phyloP scores from a whole-genome alignment of 2,797 vertebrate species.

The Gymnoscopelus braueri region DNA sequence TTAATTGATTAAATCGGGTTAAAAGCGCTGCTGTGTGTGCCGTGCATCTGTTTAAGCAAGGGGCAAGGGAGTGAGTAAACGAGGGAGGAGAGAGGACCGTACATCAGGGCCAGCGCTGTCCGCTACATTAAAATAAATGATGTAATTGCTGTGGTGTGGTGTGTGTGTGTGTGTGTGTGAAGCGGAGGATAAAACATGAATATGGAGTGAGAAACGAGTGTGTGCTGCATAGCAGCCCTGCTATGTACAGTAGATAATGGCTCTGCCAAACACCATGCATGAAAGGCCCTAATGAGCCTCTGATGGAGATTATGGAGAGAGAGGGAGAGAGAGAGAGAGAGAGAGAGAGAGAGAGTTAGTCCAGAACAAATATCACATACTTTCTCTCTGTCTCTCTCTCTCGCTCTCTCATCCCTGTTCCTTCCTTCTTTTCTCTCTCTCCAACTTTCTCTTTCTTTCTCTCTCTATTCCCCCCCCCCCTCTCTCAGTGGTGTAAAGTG shows the following conservation, averaged over 20 bases:
- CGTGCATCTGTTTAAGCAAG: neutral
- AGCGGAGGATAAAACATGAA: constrained; percentile 21
- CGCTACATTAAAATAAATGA: constrained; percentile 31
- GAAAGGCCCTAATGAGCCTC: constrained; percentile 38
- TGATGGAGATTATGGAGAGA: constrained; percentile 28
- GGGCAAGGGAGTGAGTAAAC: neutral
- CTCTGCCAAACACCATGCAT: constrained; percentile 31
- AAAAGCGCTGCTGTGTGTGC: too few relatives aligned
- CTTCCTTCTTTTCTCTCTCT: constrained; percentile 17
- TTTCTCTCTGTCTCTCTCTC: constrained; percentile 7
- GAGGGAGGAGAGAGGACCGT: neutral
- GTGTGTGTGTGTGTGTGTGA: constrained; percentile 6
- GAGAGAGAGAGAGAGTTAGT: constrained; percentile 1
- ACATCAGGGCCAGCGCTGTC: constrained; percentile 1
- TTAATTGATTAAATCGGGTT: too few relatives aligned
- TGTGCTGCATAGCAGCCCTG: neutral
- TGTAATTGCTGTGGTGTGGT: constrained; percentile 6
- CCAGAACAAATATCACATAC: constrained; percentile 36
- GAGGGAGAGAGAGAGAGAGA: neutral
- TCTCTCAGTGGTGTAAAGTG: neutral
- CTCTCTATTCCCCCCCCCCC: constrained; percentile 3
- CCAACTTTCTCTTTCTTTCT: constrained; percentile 15
- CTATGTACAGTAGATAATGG: constrained; percentile 35
- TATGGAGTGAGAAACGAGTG: constrained; percentile 29
- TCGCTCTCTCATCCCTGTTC: neutral